Evolutionary conservation across 2,113 vertebrate species (phyloP), one percentile per base, ranked within the genome.

Genomic region (Larimichthys crocea): DNA sequence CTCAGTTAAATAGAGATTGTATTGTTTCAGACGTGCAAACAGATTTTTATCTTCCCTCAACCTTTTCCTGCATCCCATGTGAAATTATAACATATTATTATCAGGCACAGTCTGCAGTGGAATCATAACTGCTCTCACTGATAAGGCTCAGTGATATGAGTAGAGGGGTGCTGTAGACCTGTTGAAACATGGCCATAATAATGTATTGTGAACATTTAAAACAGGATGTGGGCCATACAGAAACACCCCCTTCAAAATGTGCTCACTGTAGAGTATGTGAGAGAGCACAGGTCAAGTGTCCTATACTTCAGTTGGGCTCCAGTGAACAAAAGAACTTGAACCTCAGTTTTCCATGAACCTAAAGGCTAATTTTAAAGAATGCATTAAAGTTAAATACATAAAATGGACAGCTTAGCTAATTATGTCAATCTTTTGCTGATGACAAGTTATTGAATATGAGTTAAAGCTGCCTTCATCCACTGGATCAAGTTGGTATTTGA

Each of bases 11-110:
- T 35, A 65, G 22, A 75, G 44, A 64, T 10, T 44, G 40, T 65
- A 79, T 86, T 85, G 55, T 90, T 87, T 79, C 22, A 73, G 66
- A 82, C 7, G 15, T 79, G 40, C 42, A 20, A 76, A 67, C 62
- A 65, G 62, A 82, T 84, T 55, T 49, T 53, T 50, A 85, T 85
- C n/a, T 44, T 24, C 35, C 35, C 12, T 52, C 17, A 48, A 40
- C 31, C 35, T 65, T 44, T 8, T 42, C 59, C 35, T 68, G 64
- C 29, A 17, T 74, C 20, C 65, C 49, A 52, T 16, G 8, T 50
- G 35, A 56, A 79, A 71, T 70, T 52, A 70, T 24, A 60, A 65
- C 48, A 59, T 82, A 57, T 83, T 82, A 61, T 83, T 82, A 83
- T 86, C 69, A 84, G 76, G 82, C 68, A 50, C 35, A 57, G 52